phyloP scores from a whole-genome alignment of 2,888 invertebrate species.

The Epicampocera succincta region DNA sequence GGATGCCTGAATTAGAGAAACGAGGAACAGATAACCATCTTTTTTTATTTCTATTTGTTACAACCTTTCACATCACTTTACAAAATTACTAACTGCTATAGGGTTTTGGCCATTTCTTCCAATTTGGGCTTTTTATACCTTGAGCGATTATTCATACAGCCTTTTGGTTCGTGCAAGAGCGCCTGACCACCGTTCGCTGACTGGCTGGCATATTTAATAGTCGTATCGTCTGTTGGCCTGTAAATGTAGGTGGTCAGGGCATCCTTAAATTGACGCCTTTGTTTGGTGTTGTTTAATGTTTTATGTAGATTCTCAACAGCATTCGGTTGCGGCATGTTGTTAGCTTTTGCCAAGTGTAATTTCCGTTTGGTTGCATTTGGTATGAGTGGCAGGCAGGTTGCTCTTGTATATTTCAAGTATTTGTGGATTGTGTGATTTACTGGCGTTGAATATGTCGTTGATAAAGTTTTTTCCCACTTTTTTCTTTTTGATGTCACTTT shows the following conservation, averaged over 20 bases:
- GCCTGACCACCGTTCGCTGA: conserved; percentile 5
- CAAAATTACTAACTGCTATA: too few relatives aligned
- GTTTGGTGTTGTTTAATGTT: conserved; percentile 9
- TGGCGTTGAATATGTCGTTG: background rate
- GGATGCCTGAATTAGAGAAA: too few relatives aligned
- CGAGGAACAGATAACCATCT: too few relatives aligned
- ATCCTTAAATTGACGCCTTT: conserved; percentile 20
- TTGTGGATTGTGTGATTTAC: background rate
- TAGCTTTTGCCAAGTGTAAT: conserved; percentile 16
- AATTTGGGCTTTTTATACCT: too few relatives aligned
- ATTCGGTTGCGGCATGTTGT: background rate
- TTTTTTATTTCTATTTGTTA: too few relatives aligned
- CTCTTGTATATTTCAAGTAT: background rate
- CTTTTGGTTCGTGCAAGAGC: background rate
- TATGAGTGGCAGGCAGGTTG: background rate
- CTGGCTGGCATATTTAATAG: conserved; percentile 22
- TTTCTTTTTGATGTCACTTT: background rate
- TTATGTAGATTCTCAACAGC: conserved; percentile 17
- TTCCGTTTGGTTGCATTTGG: conserved; percentile 37
- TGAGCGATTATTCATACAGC: too few relatives aligned
- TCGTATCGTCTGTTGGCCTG: conserved; percentile 3
- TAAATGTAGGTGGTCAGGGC: background rate
- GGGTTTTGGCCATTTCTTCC: too few relatives aligned
- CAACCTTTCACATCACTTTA: too few relatives aligned
- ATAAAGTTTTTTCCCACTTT: background rate